A percentile compares a stretch with the other conserved stretches of the same genome.
These are phyloP conservation scores for Nemotelus nigrinus DNA, from an alignment of 2,888 invertebrate species.

Conservation along the genomic window DNA sequence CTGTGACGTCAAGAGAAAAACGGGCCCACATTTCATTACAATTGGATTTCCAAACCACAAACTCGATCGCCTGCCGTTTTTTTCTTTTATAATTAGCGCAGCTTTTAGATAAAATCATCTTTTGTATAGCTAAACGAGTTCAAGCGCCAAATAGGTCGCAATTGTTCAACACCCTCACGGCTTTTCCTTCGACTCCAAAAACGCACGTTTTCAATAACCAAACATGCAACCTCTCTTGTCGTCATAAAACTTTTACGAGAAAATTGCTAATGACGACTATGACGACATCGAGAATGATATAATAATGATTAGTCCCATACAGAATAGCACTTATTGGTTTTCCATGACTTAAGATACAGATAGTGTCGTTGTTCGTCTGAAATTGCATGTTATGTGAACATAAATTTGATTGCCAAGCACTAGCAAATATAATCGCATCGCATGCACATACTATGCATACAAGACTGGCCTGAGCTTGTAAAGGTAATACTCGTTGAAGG, in stretches of 20 bases:
- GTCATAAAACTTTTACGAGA: not conserved
- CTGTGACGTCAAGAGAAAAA: too few relatives aligned
- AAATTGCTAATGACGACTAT: not conserved
- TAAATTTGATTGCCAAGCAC: slow-evolving; percentile 16
- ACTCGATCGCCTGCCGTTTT: too few relatives aligned
- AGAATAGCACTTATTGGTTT: not conserved
- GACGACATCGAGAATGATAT: not conserved
- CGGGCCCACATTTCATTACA: too few relatives aligned
- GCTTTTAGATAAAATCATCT: too few relatives aligned
- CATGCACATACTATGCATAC: not conserved
- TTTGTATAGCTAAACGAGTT: too few relatives aligned
- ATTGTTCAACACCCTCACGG: too few relatives aligned
- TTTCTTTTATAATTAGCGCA: too few relatives aligned
- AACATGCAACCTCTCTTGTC: slow-evolving; percentile 20
- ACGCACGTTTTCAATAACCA: not conserved
- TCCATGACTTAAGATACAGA: slow-evolving; percentile 12
- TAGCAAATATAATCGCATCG: slow-evolving; percentile 1
- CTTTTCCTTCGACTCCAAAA: too few relatives aligned
- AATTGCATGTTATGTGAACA: slow-evolving; percentile 21
- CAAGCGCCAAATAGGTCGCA: too few relatives aligned
- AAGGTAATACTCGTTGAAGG: too few relatives aligned
- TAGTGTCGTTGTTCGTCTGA: not conserved
- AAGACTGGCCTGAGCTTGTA: not conserved
- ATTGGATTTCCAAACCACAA: too few relatives aligned
- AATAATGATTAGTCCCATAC: not conserved